These are phyloP conservation scores for Arge pagana DNA, from an alignment of 2,888 invertebrate genomes.

Conservation along the genomic window DNA sequence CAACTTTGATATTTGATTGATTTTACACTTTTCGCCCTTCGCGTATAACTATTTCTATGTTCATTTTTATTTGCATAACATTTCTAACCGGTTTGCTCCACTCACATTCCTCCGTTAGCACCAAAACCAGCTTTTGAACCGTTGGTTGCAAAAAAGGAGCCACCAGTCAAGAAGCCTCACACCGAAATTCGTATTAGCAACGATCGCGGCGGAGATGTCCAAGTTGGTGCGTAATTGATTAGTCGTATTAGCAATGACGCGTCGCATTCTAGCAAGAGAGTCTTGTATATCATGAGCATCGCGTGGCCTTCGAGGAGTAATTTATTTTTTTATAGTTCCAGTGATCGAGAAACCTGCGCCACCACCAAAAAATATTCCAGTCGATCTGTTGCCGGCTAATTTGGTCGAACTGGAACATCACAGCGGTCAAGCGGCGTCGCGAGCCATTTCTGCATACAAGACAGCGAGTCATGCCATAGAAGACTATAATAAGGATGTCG, in stretches of 20 bases:
- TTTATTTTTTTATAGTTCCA: constrained; percentile 28
- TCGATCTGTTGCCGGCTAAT: constrained; percentile 49
- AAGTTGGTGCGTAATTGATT: constrained; percentile 50
- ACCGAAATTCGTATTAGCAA: constrained; percentile 59
- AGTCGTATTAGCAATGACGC: background rate
- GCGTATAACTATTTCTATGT: background rate
- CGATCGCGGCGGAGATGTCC: constrained; percentile 49
- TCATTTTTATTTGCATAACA: background rate
- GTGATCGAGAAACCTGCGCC: constrained; percentile 46
- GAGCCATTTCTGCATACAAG: constrained; percentile 71
- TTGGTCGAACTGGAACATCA: constrained; percentile 64
- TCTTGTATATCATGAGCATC: background rate
- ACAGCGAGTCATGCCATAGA: constrained; percentile 65
- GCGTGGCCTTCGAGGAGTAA: background rate
- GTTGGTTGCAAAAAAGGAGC: constrained; percentile 43
- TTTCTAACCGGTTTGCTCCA: background rate
- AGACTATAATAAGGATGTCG: constrained; percentile 59
- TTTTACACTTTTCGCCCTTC: constrained; percentile 20
- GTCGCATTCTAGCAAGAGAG: background rate
- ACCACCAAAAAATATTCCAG: constrained; percentile 32
- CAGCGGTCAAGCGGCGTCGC: constrained; percentile 63
- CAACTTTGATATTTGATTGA: constrained; percentile 24
- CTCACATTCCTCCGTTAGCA: constrained; percentile 41
- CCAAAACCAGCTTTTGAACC: constrained; percentile 53
- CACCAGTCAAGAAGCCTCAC: constrained; percentile 47